Base-by-base conservation (phyloP, 1,140 invertebrate genomes). In the Chironomus tepperi region DNA sequence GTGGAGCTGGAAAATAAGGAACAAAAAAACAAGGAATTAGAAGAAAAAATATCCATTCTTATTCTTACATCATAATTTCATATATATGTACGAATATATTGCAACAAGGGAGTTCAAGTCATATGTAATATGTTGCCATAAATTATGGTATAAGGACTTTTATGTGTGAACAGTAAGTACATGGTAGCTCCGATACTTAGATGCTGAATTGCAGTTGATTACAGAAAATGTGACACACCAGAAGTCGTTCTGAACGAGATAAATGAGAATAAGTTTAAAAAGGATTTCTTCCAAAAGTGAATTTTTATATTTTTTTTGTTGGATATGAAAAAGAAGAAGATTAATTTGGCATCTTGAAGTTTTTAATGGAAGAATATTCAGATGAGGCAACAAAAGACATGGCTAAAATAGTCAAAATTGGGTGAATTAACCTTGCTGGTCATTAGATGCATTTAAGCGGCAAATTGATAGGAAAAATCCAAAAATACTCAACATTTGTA, bases 161-260 rank as follows among this genome's bases (percentile, higher is more conserved):
- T 57, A 0, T 57, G 12, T 57, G 47, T 57, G 12, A 57, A 57
- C 10, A 57, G n/a, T n/a, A 57, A 57, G 47, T n/a, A n/a, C 47
- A 57, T 57, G 24, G 2, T 34, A 12, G 12, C 47, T n/a, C n/a
- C 47, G 47, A 57, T 57, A 57, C n/a, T n/a, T 57, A 34, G 47
- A 10, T 57, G 12, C 47, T 57, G 12, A 70, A 70, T 70, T 70
- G 19, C 65, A 70, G 65, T 70, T 70, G 65, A 70, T 70, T 70
- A 70, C 18, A 18, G 19, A 21, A 70, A 70, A 70, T 70, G 65
- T 16, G 65, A 21, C 65, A 70, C 47, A 8, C 9, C 19, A 70
- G 65, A 70, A 57, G 24, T 34, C 24, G 24, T 34, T 34, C 5
- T 57, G 47, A 57, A 15, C 43, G 47, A 57, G 47, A 57, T 57